These are phyloP conservation scores for Meloidogyne floridensis DNA, from an alignment of 1,140 invertebrate species.

Conservation along the genomic window DNA sequence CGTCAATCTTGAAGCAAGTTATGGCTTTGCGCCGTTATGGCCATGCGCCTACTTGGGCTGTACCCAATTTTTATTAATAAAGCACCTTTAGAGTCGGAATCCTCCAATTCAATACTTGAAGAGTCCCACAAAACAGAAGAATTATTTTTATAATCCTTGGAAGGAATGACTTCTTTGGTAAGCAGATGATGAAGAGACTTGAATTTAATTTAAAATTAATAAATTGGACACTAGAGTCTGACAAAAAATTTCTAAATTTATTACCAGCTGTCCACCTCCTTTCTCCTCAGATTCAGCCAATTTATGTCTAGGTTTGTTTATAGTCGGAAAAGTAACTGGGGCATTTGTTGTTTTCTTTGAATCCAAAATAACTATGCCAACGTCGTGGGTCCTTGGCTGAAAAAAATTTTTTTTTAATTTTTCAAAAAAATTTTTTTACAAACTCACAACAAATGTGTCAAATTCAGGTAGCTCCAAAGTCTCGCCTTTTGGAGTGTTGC, in stretches of 20 bases:
- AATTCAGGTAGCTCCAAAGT: constrained; percentile 50
- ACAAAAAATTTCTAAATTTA: background rate
- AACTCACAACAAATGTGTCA: constrained; percentile 50
- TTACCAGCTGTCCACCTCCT: background rate
- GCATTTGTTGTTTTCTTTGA: constrained; percentile 8
- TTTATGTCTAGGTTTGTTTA: constrained; percentile 16
- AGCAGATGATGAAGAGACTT: background rate
- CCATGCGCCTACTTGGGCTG: too few species aligned
- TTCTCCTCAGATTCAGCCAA: background rate
- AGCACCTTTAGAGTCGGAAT: background rate
- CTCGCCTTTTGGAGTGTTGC: constrained; percentile 60
- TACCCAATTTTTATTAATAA: too few species aligned
- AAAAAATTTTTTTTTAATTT: background rate
- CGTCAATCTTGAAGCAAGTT: too few species aligned
- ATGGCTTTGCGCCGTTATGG: too few species aligned
- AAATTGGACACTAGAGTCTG: background rate
- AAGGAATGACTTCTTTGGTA: background rate
- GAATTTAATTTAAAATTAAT: background rate
- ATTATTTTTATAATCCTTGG: background rate
- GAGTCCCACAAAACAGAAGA: background rate
- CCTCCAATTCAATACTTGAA: background rate
- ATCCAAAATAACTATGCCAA: constrained; percentile 57
- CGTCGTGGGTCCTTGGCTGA: constrained; percentile 57
- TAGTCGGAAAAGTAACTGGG: constrained; percentile 18
- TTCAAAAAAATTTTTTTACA: constrained; percentile 8